Evolutionary conservation across 2,888 invertebrate species (phyloP).

Genomic region (Tenthredo scrophulariae): DNA sequence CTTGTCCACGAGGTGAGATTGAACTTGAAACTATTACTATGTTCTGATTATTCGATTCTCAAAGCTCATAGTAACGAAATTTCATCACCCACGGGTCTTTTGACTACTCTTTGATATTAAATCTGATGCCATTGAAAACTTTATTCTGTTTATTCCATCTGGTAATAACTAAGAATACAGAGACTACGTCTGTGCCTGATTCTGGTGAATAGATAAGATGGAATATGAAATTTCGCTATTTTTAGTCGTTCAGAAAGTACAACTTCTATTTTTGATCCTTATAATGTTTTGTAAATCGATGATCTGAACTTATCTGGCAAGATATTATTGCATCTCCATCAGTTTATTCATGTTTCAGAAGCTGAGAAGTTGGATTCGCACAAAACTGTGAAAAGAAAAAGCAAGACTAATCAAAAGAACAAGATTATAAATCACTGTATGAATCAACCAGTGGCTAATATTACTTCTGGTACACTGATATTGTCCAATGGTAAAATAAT

Average conservation of each 20-base stretch:
- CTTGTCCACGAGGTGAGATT: not conserved
- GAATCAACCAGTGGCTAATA: slow-evolving; percentile 64
- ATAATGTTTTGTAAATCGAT: not conserved
- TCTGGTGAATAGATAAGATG: slow-evolving; percentile 5
- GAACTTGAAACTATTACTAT: not conserved
- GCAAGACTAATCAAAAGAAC: slow-evolving; percentile 60
- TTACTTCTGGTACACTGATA: slow-evolving; percentile 72
- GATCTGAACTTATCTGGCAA: not conserved
- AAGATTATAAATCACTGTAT: slow-evolving; percentile 51
- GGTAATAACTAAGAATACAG: not conserved
- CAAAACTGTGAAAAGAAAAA: slow-evolving; percentile 69
- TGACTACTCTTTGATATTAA: not conserved
- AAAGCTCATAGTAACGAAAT: not conserved
- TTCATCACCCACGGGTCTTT: not conserved
- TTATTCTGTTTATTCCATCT: not conserved
- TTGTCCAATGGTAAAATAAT: slow-evolving; percentile 74
- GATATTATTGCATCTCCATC: not conserved
- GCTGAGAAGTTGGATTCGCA: slow-evolving; percentile 63
- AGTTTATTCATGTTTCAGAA: slow-evolving; percentile 56
- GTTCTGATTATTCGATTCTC: not conserved
- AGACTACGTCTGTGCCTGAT: not conserved
- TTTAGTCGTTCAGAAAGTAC: not conserved
- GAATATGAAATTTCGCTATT: not conserved
- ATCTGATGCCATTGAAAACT: not conserved
- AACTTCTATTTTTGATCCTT: not conserved